Base-by-base conservation (phyloP, 2,888 invertebrate genomes). In the Toxonevra muliebris region DNA sequence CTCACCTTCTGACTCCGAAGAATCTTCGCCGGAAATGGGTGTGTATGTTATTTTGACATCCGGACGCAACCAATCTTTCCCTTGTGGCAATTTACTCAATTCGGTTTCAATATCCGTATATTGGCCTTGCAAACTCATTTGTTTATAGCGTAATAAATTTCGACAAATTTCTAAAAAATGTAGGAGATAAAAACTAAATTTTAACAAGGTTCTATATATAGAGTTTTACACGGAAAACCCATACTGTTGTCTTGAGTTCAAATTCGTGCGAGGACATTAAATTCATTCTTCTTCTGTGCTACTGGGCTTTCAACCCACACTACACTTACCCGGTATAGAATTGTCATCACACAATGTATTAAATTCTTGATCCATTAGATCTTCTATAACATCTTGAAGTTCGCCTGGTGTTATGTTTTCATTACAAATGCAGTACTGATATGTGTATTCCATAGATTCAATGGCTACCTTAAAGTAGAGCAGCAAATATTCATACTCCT, bases 291-390 rank as follows among this genome's bases (percentile, higher is more conserved):
- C 30, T 30, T 30, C 7, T 30, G 30, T 30, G 30, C 7, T 30
- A 30, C 7, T 2, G 30, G 30, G 2, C 30, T 7, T 30, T 30
- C 7, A 30, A 30, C 7, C 30, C 30, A n/a, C 30, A n/a, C 19
- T 30, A 55, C 15, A 55, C 55, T 65, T 80, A 89, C 90, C 90
- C 84, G 87, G 88, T 40, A 90, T 88, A 13, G 92, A 92, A 74
- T 88, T 87, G 77, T 92, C 92, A 83, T 91, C 91, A 79, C 92
- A 92, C 7, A 90, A 86, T 41, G 91, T 92, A 69, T 91, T 88
- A 82, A 92, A 92, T 77, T 92, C 90, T 77, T 91, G 89, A 81
- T 92, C 91, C 88, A 92, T 89, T 41, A 91, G 85, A 74, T 92
- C 91, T 76, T 91, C 91, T 30, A 92, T 79, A 0, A 89, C 86